Conservation (phyloP, 2,888 invertebrate genomes). For the Apamea monoglypha region DNA sequence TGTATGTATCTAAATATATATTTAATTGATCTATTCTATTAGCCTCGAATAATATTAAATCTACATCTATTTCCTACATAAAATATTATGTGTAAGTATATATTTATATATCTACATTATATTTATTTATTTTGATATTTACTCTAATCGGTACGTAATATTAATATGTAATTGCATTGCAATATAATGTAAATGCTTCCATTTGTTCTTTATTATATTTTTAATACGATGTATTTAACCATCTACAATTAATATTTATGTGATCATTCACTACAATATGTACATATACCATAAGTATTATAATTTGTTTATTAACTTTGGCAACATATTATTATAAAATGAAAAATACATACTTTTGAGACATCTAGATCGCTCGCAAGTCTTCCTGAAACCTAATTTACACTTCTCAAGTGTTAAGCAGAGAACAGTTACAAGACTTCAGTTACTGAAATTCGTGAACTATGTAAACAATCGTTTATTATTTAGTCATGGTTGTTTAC, state of each 20-base stretch:
- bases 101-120: background rate
- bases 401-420: background rate
- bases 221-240: background rate
- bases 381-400: background rate
- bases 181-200: background rate
- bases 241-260: background rate
- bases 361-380: background rate
- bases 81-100: background rate
- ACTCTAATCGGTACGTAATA: constrained; percentile 22
- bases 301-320: background rate
- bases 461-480: background rate
- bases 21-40: background rate
- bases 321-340: constrained; percentile 6
- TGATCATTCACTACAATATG: constrained; percentile 7
- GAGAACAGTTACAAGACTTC: background rate
- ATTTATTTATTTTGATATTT: constrained; percentile 27
- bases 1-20: background rate
- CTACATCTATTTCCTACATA: background rate
- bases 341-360: background rate
- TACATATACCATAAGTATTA: constrained; percentile 35
- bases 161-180: background rate
- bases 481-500: background rate
- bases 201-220: background rate
- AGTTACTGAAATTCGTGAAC: background rate
- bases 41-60: background rate